Percentiles rank a stretch among this genome's conserved stretches.
phyloP scores from a whole-genome alignment of 2,797 vertebrate species.

The Acrossocheilus wenchowensis region DNA sequence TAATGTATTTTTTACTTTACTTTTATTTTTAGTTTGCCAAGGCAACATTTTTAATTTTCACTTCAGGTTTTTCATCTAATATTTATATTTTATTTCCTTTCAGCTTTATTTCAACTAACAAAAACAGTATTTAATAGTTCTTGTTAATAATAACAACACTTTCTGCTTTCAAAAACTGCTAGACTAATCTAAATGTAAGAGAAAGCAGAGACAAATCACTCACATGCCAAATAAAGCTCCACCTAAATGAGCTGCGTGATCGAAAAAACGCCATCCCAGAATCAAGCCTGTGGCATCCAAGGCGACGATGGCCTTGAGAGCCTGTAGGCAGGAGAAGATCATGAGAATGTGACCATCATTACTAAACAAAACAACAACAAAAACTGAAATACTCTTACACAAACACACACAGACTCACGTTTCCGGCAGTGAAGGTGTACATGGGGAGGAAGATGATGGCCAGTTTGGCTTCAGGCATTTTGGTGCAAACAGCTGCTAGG shows the following conservation, averaged over 20 bases:
- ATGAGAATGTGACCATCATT: background rate
- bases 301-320: slow-evolving; percentile 92
- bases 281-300: slow-evolving; percentile 88
- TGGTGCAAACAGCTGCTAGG: slow-evolving; percentile 89
- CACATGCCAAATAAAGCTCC: slow-evolving; percentile 94
- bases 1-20: background rate
- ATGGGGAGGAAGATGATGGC: slow-evolving; percentile 94
- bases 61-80: background rate
- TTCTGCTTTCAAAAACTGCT: background rate
- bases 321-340: slow-evolving; percentile 72
- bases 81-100: background rate
- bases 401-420: slow-evolving; percentile 76
- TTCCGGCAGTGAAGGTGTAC: slow-evolving; percentile 92
- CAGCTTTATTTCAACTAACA: background rate
- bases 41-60: background rate
- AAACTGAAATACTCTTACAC: background rate
- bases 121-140: background rate
- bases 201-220: slow-evolving; percentile 66
- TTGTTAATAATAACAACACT: background rate
- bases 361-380: background rate
- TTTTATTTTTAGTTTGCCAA: background rate
- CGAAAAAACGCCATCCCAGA: slow-evolving; percentile 92
- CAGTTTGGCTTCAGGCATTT: slow-evolving; percentile 92
- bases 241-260: slow-evolving; percentile 94
- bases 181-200: background rate